phyloP scores from a whole-genome alignment of 2,113 vertebrate genomes.

The Stictonetta naevosa region DNA sequence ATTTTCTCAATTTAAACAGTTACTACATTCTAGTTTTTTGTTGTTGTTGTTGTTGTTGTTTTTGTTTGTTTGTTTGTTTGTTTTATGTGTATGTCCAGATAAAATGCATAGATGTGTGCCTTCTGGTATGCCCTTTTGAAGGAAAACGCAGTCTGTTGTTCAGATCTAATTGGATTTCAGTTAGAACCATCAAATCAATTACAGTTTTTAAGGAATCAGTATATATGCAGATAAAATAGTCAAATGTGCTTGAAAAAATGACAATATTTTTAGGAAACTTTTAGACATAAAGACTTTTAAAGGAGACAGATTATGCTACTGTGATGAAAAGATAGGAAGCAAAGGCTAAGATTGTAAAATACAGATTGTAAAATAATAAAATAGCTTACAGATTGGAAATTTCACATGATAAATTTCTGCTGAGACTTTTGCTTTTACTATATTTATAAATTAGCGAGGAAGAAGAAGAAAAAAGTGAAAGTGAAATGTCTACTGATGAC shows the following conservation, averaged over 20 bases:
- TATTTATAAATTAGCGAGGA: background rate
- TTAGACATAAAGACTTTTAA: background rate
- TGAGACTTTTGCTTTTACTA: background rate
- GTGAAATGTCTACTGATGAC: background rate
- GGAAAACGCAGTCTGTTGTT: background rate
- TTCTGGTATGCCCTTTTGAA: background rate
- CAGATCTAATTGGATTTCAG: background rate
- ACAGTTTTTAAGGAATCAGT: background rate
- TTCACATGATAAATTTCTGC: background rate
- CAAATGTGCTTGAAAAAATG: background rate
- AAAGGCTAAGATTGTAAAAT: background rate
- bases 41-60: too few species aligned
- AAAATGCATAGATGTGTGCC: background rate
- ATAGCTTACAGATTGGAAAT: background rate
- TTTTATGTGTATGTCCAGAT: background rate
- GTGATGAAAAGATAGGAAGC: background rate
- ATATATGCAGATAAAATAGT: background rate
- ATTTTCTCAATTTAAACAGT: background rate
- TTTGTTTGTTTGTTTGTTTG: background rate
- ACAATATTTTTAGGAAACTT: background rate
- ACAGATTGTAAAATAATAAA: background rate
- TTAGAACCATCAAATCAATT: background rate
- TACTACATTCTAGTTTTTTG: background rate
- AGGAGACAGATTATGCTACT: too few species aligned
- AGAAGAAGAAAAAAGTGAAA: background rate